Conservation (phyloP, 2,888 invertebrate species). For the Drosophila anomelani region DNA sequence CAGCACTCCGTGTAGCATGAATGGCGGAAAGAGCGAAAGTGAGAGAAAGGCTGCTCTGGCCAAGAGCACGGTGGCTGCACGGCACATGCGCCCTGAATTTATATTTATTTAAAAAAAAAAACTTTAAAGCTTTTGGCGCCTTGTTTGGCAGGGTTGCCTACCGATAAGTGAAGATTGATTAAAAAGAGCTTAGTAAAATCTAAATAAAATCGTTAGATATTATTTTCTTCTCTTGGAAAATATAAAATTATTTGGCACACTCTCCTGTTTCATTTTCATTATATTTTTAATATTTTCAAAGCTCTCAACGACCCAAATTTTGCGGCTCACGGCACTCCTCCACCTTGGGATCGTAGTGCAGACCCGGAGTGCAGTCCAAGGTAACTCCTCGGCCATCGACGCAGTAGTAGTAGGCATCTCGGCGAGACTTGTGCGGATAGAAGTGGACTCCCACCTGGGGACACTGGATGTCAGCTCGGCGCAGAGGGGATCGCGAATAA, state of each 20-base stretch:
- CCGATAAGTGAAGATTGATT: background rate
- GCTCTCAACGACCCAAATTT: constrained; percentile 48
- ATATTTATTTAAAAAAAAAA: background rate
- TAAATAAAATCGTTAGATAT: background rate
- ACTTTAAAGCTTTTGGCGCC: constrained; percentile 3
- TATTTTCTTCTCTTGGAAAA: background rate
- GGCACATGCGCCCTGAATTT: constrained; percentile 55
- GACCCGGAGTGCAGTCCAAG: constrained; percentile 82
- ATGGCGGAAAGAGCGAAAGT: constrained; percentile 14
- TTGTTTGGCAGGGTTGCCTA: too few species aligned
- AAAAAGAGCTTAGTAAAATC: background rate
- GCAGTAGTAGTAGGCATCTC: constrained; percentile 79
- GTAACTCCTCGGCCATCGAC: constrained; percentile 80
- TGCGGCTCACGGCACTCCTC: constrained; percentile 76
- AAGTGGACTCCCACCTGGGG: constrained; percentile 76
- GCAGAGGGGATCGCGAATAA: constrained; percentile 74
- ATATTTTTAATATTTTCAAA: constrained; percentile 1
- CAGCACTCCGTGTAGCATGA: constrained; percentile 33
- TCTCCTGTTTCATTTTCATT: background rate
- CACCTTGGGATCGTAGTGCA: constrained; percentile 69
- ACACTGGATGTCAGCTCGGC: constrained; percentile 79
- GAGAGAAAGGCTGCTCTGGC: constrained; percentile 16
- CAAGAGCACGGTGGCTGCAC: constrained; percentile 57
- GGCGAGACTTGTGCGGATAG: constrained; percentile 64
- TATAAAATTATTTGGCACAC: background rate